Conservation (phyloP, 2,888 invertebrate species). For the Tyria jacobaeae region DNA sequence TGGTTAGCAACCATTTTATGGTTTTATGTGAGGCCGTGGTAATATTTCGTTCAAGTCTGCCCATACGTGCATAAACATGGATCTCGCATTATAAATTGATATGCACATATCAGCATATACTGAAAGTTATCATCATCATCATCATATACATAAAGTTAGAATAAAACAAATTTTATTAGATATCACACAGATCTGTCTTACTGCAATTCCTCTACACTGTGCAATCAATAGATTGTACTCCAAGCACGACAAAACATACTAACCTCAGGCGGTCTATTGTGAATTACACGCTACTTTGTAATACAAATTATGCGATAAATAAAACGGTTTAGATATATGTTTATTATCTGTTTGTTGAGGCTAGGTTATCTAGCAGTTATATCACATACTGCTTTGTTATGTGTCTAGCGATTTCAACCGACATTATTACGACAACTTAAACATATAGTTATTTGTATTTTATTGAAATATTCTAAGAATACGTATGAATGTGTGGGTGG, state of each 20-base stretch:
- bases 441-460: no score
- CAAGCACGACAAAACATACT: constrained; percentile 22
- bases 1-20: no score
- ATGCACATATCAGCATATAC: no score
- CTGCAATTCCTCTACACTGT: constrained; percentile 6
- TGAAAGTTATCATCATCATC: no score
- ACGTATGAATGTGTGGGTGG: no score
- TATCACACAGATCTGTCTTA: constrained; percentile 2
- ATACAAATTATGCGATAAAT: constrained; percentile 54
- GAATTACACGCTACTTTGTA: constrained; percentile 50
- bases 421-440: background rate
- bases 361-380: constrained; percentile 32
- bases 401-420: constrained; percentile 7
- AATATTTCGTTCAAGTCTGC: no score
- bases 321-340: constrained; percentile 48
- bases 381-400: constrained; percentile 23
- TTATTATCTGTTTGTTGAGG: constrained; percentile 32
- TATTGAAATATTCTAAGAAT: background rate
- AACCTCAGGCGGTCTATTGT: constrained; percentile 40
- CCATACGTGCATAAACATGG: no score
- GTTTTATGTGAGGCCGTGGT: no score
- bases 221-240: constrained; percentile 25
- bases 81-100: no score
- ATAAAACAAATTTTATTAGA: background rate
- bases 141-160: no score